Base-by-base conservation (phyloP, 2,113 vertebrate species). In the Semnornis frantzii region DNA sequence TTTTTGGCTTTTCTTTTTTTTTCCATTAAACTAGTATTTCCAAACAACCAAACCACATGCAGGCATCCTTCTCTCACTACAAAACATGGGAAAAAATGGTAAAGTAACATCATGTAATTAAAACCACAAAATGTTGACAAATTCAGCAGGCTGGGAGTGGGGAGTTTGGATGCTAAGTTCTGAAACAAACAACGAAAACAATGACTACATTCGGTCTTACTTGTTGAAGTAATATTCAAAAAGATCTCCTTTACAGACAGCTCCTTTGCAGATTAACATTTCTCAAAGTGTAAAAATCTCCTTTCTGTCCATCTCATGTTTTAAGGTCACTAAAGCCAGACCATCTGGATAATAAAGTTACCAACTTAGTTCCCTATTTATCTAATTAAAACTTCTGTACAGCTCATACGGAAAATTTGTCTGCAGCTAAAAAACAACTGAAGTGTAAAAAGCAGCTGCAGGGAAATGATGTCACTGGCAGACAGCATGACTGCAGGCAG, bases 371-470 rank as follows among this genome's bases (percentile, higher is more conserved):
- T 85, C 76, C 59, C 65, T 66, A 79, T 88, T 91, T 89, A 71
- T 85, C 94, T 73, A 82, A 95, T 95, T 85, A 95, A 89, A 92
- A 85, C 69, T 92, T 74, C 85, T 80, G 85, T 89, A 82, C 75
- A 77, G 60, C 74, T 93, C 77, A 66, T 59, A 92, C 3, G 80
- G 93, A 95, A 90, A 88, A 92, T 50, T 12, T 66, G 82, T 91
- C 93, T 78, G 65, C 80, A 76, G 87, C 76, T 86, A 81, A 92
- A 95, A 92, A 91, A 69, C 87, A 95, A 87, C 23, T 82, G 76
- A 94, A 90, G 93, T 91, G 73, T 79, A 94, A 95, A 91, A 95
- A 90, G 92, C 90, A 92, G 92, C 91, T 88, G 93, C 80, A 58
- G 88, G 93, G 87, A 94, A 93, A 91, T 78, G 90, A 92, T 93